Conservation (phyloP, 2,113 vertebrate species). For the Phylloscopus whistleri region DNA sequence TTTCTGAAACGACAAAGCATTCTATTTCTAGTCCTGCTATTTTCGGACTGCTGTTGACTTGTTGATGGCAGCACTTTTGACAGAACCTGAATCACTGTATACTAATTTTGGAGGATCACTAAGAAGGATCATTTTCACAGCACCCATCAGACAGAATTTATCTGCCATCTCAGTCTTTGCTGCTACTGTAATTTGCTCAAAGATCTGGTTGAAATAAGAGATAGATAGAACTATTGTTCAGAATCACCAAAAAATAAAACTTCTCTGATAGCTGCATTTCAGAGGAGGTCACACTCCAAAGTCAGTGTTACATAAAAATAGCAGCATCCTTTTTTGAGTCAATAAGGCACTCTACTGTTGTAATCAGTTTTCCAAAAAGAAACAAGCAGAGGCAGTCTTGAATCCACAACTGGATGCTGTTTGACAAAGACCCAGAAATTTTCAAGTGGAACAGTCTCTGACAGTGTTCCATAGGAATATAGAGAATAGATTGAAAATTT, state of each 20-base stretch:
- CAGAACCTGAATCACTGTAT: not conserved
- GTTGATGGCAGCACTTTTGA: not conserved
- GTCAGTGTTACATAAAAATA: not conserved
- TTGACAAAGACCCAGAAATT: not conserved
- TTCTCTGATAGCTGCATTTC: not conserved
- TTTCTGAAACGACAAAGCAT: not conserved
- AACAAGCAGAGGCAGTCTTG: not conserved
- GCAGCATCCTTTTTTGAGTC: not conserved
- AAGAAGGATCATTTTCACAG: conserved; percentile 1
- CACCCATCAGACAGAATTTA: not conserved
- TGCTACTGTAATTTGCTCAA: not conserved
- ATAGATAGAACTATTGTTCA: not conserved
- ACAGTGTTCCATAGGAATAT: not conserved
- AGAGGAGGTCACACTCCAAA: not conserved
- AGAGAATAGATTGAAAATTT: not conserved
- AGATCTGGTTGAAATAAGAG: not conserved
- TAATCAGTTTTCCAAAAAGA: not conserved
- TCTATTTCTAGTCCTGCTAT: not conserved
- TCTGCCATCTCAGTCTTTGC: not conserved
- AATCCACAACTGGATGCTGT: not conserved
- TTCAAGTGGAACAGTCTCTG: not conserved
- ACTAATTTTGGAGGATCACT: not conserved
- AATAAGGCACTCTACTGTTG: not conserved
- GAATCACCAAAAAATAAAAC: not conserved
- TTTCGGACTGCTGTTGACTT: conserved; percentile 30